Evolutionary conservation across 2,888 invertebrate genomes (phyloP).

Genomic region (Apamea sordens): DNA sequence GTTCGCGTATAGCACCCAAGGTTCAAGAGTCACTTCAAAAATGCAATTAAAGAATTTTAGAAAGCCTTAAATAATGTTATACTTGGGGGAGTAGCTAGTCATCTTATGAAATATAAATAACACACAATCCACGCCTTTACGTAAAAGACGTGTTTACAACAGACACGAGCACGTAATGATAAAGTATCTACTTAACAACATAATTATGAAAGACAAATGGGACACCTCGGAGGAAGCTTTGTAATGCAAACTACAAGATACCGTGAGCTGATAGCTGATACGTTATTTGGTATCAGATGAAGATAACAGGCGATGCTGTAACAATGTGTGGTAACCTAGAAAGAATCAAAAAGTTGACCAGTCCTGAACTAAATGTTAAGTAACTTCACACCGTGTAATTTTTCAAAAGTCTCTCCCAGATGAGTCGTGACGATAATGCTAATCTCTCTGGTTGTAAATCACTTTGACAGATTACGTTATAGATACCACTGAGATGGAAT

Average conservation of each 20-base stretch:
- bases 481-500: slow-evolving; percentile 24
- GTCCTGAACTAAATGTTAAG: slow-evolving; percentile 16
- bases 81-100: not conserved
- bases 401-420: slow-evolving; percentile 27
- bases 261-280: not conserved
- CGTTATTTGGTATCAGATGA: not conserved
- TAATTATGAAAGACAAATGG: slow-evolving; percentile 19
- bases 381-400: slow-evolving; percentile 46
- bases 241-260: not conserved
- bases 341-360: slow-evolving; percentile 19
- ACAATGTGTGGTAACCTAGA: no score
- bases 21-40: not conserved
- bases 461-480: slow-evolving; percentile 44
- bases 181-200: slow-evolving; percentile 19
- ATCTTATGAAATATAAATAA: not conserved
- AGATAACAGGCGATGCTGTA: not conserved
- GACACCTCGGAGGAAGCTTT: not conserved
- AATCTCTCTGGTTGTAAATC: slow-evolving; percentile 49
- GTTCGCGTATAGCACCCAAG: not conserved
- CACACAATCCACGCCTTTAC: not conserved
- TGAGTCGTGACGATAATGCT: slow-evolving; percentile 46
- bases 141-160: not conserved
- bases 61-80: not conserved
- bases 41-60: not conserved
- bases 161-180: not conserved